Conservation (phyloP, 1,140 invertebrate genomes). For the Heliconius himera region DNA sequence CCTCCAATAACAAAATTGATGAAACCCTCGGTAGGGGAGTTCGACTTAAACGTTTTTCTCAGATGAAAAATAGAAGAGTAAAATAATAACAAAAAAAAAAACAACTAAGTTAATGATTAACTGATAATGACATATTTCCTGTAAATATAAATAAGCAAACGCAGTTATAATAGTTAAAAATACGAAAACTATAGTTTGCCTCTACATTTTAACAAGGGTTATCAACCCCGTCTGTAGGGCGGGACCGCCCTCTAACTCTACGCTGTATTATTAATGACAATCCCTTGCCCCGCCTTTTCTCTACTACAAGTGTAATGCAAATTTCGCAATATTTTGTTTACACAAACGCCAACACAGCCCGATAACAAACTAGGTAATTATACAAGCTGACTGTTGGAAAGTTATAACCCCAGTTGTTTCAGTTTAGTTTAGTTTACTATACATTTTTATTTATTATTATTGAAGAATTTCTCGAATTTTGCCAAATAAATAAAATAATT, state of each 20-base stretch:
- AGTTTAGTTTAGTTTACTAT: background rate
- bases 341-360: conserved; percentile 46
- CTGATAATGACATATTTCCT: background rate
- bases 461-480: too few species aligned
- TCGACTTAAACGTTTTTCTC: too few species aligned
- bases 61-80: too few species aligned
- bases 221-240: conserved; percentile 70
- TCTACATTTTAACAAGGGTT: conserved; percentile 67
- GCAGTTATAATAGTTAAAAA: conserved; percentile 34
- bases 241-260: conserved; percentile 70
- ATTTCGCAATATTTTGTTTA: conserved; percentile 75
- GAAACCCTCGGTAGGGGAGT: too few species aligned
- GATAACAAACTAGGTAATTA: conserved; percentile 52
- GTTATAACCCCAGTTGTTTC: conserved; percentile 26
- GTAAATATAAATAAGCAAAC: background rate
- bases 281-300: conserved; percentile 69
- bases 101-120: too few species aligned
- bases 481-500: too few species aligned
- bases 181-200: conserved; percentile 33
- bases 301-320: conserved; percentile 68
- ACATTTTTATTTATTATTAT: too few species aligned
- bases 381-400: conserved; percentile 39
- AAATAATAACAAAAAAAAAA: too few species aligned
- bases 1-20: too few species aligned
- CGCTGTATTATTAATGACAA: conserved; percentile 79